Conservation (phyloP, 2,797 vertebrate genomes). For the Cuniculus paca region DNA sequence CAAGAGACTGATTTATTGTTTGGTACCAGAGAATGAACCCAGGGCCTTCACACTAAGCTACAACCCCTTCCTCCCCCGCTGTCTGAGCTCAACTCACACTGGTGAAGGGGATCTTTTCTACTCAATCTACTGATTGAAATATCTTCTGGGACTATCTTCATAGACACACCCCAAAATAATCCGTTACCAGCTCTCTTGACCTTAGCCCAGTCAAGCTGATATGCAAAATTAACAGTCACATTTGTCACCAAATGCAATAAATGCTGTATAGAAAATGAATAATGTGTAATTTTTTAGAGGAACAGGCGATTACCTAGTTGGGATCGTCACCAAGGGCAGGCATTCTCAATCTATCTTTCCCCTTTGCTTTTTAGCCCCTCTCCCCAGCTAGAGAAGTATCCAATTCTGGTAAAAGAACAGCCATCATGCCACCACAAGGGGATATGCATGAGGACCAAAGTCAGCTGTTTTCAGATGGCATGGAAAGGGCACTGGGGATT, state of each 20-base stretch:
- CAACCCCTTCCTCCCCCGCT: not conserved
- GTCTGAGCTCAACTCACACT: not conserved
- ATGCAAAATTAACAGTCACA: not conserved
- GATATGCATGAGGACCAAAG: not conserved
- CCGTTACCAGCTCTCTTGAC: not conserved
- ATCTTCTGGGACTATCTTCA: not conserved
- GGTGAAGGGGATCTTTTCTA: too few relatives aligned
- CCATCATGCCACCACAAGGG: not conserved
- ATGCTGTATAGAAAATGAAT: not conserved
- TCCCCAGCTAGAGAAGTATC: not conserved
- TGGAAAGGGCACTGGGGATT: not conserved
- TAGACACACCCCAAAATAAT: not conserved
- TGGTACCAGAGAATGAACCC: not conserved
- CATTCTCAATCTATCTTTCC: not conserved
- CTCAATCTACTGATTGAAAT: not conserved
- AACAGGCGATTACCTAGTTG: not conserved
- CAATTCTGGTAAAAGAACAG: not conserved
- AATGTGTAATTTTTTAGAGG: not conserved
- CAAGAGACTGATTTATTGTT: not conserved
- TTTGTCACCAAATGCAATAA: not conserved
- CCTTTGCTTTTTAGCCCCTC: too few relatives aligned
- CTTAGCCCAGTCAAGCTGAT: not conserved
- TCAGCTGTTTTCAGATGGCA: not conserved
- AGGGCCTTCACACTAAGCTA: not conserved
- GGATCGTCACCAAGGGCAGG: not conserved